Conservation (phyloP, 2,113 vertebrate species). For the Osmerus eperlanus region DNA sequence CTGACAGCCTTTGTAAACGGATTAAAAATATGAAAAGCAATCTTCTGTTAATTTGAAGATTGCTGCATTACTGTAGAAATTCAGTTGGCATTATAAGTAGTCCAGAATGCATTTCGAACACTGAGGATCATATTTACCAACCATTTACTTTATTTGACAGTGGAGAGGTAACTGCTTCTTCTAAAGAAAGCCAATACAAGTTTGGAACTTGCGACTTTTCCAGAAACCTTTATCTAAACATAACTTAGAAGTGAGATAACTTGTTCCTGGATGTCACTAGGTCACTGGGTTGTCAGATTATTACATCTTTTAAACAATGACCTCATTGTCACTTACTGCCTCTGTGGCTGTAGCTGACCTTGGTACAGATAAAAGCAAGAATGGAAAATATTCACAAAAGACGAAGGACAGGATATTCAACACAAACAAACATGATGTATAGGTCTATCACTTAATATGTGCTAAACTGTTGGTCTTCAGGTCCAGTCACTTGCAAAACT, state of each 20-base stretch:
- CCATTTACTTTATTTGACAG: no score
- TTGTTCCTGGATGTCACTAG: neutral
- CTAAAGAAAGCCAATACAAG: no score
- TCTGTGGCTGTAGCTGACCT: neutral
- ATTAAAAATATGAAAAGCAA: neutral
- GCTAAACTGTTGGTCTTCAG: neutral
- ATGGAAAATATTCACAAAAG: neutral
- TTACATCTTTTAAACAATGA: neutral
- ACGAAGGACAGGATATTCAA: neutral
- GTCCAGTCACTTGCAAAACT: neutral
- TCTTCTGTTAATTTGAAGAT: slow-evolving; percentile 7
- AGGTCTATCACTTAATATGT: neutral
- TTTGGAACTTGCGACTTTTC: no score
- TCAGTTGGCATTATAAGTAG: no score
- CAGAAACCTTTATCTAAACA: neutral
- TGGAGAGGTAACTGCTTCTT: no score
- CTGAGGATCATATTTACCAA: no score
- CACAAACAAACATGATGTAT: neutral
- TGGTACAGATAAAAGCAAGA: neutral
- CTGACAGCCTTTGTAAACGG: slow-evolving; percentile 8
- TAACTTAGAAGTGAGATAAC: neutral
- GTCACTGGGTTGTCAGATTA: neutral
- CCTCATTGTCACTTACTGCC: neutral
- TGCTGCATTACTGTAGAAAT: slow-evolving; percentile 5
- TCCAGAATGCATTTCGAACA: no score